Evolutionary conservation across 2,113 vertebrate species (phyloP).

Genomic region (Protobothrops flavoviridis): DNA sequence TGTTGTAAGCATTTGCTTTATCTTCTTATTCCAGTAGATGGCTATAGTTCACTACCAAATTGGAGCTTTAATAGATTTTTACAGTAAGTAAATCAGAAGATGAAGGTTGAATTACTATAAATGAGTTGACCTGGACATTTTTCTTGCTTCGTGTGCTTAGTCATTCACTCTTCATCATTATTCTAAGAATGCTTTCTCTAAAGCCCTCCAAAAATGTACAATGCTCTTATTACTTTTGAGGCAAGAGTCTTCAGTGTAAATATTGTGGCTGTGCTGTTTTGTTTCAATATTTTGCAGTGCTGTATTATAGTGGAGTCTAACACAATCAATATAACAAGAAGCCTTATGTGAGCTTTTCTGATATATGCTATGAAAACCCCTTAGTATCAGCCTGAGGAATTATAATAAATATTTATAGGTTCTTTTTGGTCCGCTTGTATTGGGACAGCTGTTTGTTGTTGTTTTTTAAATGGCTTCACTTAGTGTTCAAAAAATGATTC

Average conservation of each 20-base stretch:
- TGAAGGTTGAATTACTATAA: constrained; percentile 78
- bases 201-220: constrained; percentile 50
- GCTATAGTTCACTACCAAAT: constrained; percentile 80
- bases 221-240: constrained; percentile 34
- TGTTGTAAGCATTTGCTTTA: constrained; percentile 70
- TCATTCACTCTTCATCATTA: constrained; percentile 64
- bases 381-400: constrained; percentile 46
- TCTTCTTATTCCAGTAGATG: constrained; percentile 82
- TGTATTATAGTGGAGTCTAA: constrained; percentile 23
- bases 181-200: constrained; percentile 56
- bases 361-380: constrained; percentile 31
- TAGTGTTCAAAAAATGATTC: constrained; percentile 28
- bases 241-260: constrained; percentile 22
- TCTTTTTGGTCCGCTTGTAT: constrained; percentile 45
- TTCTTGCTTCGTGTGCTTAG: constrained; percentile 75
- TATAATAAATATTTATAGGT: constrained; percentile 52
- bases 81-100: constrained; percentile 78
- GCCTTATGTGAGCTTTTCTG: constrained; percentile 31
- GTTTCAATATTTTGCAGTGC: constrained; percentile 45
- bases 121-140: constrained; percentile 77
- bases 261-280: constrained; percentile 32
- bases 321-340: constrained; percentile 32
- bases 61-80: constrained; percentile 71
- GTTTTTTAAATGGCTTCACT: constrained; percentile 28
- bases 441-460: constrained; percentile 60